phyloP scores from a whole-genome alignment of 2,113 vertebrate genomes.

The Sphyrna mokarran region DNA sequence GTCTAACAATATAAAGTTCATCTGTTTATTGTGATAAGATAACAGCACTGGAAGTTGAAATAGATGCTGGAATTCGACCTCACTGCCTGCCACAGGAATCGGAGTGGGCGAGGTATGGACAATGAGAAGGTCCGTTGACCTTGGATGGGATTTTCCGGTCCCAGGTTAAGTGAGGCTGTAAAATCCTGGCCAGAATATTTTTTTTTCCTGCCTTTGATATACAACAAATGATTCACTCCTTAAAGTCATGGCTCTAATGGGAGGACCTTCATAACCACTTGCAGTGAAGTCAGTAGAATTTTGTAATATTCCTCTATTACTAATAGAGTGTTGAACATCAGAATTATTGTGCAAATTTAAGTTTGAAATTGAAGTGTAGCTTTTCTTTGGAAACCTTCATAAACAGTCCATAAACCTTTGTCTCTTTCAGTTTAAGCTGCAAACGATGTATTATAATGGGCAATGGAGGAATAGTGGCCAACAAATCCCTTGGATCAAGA shows the following conservation, averaged over 20 bases:
- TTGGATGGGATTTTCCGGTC: no score
- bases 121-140: no score
- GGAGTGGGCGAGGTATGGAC: no score
- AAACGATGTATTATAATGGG: slow-evolving; percentile 90
- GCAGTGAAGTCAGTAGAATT: not conserved
- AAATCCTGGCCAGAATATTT: not conserved
- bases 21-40: no score
- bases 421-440: slow-evolving; percentile 69
- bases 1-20: not conserved
- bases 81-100: no score
- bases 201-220: not conserved
- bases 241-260: not conserved
- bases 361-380: not conserved
- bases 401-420: not conserved
- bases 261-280: not conserved
- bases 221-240: not conserved
- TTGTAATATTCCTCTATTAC: not conserved
- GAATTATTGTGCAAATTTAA: no score
- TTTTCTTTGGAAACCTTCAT: not conserved
- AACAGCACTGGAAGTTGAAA: not conserved
- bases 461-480: slow-evolving; percentile 88
- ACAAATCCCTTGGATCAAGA: slow-evolving; percentile 87
- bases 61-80: no score
- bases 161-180: no score
- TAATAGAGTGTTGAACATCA: not conserved